Percentiles rank a stretch among this genome's conserved stretches.
phyloP scores from a whole-genome alignment of 1,140 invertebrate genomes.

The Pseudachorutes palmiensis region DNA sequence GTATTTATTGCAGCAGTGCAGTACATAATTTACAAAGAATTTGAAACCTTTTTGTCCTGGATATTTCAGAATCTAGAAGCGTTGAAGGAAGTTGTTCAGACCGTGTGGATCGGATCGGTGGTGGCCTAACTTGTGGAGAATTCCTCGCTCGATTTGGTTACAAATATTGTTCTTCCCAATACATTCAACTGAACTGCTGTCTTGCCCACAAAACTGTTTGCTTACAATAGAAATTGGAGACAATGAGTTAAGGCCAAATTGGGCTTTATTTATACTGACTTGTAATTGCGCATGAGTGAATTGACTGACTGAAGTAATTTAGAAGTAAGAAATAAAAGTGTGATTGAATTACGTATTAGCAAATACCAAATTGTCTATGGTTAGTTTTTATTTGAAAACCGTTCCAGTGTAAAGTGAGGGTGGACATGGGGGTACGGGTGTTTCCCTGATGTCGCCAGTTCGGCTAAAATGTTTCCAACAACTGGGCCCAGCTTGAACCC shows the following conservation, averaged over 20 bases:
- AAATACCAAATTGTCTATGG: too few species aligned
- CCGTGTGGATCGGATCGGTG: slow-evolving; percentile 33
- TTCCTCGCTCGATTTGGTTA: slow-evolving; percentile 45
- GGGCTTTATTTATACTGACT: slow-evolving; percentile 32
- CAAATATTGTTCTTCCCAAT: slow-evolving; percentile 46
- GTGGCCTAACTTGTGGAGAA: slow-evolving; percentile 44
- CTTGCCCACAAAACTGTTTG: slow-evolving; percentile 41
- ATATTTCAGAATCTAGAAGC: background rate
- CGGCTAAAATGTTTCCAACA: slow-evolving; percentile 25
- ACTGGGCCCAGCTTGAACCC: slow-evolving; percentile 31
- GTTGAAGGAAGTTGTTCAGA: slow-evolving; percentile 23
- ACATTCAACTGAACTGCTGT: slow-evolving; percentile 47
- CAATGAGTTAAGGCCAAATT: background rate
- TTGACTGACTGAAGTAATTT: slow-evolving; percentile 31
- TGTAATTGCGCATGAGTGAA: slow-evolving; percentile 21
- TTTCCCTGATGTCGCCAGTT: slow-evolving; percentile 11
- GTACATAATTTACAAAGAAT: too few species aligned
- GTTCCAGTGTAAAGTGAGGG: background rate
- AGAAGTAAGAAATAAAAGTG: background rate
- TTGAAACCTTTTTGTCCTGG: too few species aligned
- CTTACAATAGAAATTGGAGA: slow-evolving; percentile 18
- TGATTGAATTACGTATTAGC: background rate
- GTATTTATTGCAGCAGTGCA: too few species aligned
- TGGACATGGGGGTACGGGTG: slow-evolving; percentile 11
- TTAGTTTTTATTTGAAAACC: slow-evolving; percentile 12